Conservation (phyloP, 2,113 vertebrate genomes). For the Salvator merianae region DNA sequence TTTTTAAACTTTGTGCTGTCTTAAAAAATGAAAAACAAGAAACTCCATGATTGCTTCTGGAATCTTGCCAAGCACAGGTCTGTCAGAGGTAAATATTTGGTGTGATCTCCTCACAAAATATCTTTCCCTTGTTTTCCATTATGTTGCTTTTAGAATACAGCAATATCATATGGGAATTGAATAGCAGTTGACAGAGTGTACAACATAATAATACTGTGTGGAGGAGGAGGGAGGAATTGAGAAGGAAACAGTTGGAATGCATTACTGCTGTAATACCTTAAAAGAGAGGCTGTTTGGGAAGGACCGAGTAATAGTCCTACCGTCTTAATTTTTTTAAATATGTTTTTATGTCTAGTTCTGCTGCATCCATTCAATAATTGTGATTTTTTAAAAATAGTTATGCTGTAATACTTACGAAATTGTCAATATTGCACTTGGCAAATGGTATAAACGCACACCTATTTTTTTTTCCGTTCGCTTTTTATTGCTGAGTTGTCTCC, state of each 20-base stretch:
- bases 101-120: neutral
- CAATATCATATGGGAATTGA: neutral
- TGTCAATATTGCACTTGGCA: constrained; percentile 69
- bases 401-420: constrained; percentile 59
- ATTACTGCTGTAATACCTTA: constrained; percentile 11
- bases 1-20: constrained; percentile 26
- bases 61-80: constrained; percentile 9
- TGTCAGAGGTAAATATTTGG: neutral
- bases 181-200: neutral
- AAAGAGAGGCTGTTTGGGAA: neutral
- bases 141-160: neutral
- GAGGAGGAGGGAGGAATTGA: neutral
- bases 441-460: constrained; percentile 56
- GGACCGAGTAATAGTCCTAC: constrained; percentile 56
- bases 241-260: constrained; percentile 42
- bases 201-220: constrained; percentile 28
- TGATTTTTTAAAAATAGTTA: constrained; percentile 52
- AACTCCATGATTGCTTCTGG: neutral
- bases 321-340: constrained; percentile 36
- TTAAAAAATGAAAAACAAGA: neutral
- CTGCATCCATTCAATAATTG: constrained; percentile 52
- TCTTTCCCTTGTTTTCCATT: neutral
- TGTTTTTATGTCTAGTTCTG: constrained; percentile 56
- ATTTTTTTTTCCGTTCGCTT: constrained; percentile 42
- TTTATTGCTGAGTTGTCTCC: constrained; percentile 21